A percentile compares a stretch with the other conserved stretches of the same genome.
These are phyloP conservation scores for Hypomesus transpacificus DNA, from an alignment of 2,113 vertebrate genomes.

Conservation along the genomic window DNA sequence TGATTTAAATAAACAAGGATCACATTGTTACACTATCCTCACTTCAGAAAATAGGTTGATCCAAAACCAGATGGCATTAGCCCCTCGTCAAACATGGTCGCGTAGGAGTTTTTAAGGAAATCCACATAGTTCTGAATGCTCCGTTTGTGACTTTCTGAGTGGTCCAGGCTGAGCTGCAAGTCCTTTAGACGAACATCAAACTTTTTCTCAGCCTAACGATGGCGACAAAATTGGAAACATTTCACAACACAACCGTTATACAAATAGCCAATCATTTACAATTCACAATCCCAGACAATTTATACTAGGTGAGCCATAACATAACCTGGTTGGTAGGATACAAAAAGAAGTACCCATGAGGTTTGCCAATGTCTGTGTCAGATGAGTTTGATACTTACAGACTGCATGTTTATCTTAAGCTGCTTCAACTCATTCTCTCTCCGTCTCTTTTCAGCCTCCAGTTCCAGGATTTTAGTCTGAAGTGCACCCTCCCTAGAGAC, in stretches of 20 bases:
- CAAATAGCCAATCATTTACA: neutral
- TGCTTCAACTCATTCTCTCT: constrained; percentile 73
- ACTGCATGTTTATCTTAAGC: constrained; percentile 62
- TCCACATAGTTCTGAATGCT: constrained; percentile 85
- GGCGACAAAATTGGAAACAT: neutral
- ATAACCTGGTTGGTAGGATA: neutral
- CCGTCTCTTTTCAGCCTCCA: constrained; percentile 77
- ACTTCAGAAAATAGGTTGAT: constrained; percentile 58
- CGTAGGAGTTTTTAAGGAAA: constrained; percentile 83
- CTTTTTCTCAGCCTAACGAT: constrained; percentile 73
- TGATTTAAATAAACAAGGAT: too few species aligned
- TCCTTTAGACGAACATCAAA: constrained; percentile 78
- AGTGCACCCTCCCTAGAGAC: constrained; percentile 69
- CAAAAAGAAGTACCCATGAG: too few species aligned
- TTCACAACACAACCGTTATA: constrained; percentile 3
- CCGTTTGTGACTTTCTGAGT: constrained; percentile 80
- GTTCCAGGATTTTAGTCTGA: constrained; percentile 72
- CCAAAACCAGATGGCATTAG: constrained; percentile 40
- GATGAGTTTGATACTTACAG: constrained; percentile 45
- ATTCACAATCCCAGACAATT: too few species aligned
- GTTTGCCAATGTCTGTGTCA: neutral
- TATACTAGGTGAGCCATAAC: neutral
- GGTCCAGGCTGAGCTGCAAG: constrained; percentile 80
- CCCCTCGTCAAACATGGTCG: constrained; percentile 78
- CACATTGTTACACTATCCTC: constrained; percentile 3